Evolutionary conservation across 2,113 vertebrate species (phyloP).

Genomic region (Chaetodon trifascialis): DNA sequence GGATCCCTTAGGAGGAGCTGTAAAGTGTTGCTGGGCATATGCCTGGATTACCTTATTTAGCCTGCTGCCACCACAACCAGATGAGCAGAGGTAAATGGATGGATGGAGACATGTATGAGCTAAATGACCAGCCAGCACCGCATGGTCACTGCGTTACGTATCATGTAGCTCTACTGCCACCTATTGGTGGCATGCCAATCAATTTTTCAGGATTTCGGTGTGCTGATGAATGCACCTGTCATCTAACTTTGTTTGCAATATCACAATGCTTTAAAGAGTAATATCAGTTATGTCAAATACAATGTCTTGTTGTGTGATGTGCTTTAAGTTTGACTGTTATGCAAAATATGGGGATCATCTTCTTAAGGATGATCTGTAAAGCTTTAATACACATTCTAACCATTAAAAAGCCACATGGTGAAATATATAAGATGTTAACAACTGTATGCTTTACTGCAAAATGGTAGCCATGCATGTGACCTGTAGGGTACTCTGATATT

Average conservation of each 20-base stretch:
- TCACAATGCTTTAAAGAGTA: neutral
- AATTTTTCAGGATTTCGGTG: neutral
- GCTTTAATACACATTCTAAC: neutral
- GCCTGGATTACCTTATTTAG: no score
- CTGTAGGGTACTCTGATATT: neutral
- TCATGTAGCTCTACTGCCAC: slow-evolving; percentile 16
- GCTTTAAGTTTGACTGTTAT: neutral
- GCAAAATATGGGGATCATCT: neutral
- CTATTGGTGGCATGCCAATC: slow-evolving; percentile 7
- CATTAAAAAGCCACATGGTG: neutral
- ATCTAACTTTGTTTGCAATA: neutral
- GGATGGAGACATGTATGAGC: neutral
- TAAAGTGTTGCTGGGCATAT: no score
- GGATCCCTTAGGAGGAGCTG: no score
- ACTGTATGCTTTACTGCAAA: neutral
- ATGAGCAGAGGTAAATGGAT: no score
- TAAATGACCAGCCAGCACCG: neutral
- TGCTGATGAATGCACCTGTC: neutral
- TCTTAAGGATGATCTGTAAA: neutral
- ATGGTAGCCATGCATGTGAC: neutral
- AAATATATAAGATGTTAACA: neutral
- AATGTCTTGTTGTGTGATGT: neutral
- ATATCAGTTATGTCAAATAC: neutral
- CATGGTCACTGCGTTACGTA: neutral
- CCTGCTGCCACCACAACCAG: no score